Evolutionary conservation across 2,888 invertebrate species (phyloP).

Genomic region (Tinea semifulvella): DNA sequence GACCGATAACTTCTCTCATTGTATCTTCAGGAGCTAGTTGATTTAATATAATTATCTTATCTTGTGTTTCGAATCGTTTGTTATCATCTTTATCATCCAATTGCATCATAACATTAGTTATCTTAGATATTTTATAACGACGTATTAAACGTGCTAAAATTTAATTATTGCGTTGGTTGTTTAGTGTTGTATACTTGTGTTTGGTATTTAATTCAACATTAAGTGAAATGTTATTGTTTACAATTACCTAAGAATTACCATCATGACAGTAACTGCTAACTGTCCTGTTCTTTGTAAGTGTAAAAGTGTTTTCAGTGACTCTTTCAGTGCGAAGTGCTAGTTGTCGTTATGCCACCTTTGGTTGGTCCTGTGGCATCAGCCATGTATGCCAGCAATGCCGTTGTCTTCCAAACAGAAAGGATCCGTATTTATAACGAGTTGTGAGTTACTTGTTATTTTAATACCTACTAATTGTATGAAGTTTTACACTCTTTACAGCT

Average conservation of each 20-base stretch:
- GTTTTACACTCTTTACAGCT: no score
- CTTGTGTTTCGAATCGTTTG: neutral
- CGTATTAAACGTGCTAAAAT: neutral
- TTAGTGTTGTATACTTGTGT: no score
- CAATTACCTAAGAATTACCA: no score
- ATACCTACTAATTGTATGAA: no score
- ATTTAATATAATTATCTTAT: slow-evolving; percentile 8
- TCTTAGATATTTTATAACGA: slow-evolving; percentile 3
- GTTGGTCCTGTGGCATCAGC: slow-evolving; percentile 33
- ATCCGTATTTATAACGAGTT: slow-evolving; percentile 41
- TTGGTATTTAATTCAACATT: no score
- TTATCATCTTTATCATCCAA: slow-evolving; percentile 6
- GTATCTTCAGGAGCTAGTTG: neutral
- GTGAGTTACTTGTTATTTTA: slow-evolving; percentile 23
- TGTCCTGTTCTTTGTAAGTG: no score
- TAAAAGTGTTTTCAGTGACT: no score
- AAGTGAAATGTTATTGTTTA: no score
- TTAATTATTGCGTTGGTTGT: slow-evolving; percentile 1
- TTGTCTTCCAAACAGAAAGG: slow-evolving; percentile 40
- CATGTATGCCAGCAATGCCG: slow-evolving; percentile 34
- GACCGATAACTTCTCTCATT: slow-evolving; percentile 4
- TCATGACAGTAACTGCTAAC: no score
- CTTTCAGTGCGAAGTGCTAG: neutral
- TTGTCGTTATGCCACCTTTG: slow-evolving; percentile 35
- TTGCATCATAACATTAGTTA: slow-evolving; percentile 1